phyloP scores from a whole-genome alignment of 2,888 invertebrate genomes.

The Eilema caniola region DNA sequence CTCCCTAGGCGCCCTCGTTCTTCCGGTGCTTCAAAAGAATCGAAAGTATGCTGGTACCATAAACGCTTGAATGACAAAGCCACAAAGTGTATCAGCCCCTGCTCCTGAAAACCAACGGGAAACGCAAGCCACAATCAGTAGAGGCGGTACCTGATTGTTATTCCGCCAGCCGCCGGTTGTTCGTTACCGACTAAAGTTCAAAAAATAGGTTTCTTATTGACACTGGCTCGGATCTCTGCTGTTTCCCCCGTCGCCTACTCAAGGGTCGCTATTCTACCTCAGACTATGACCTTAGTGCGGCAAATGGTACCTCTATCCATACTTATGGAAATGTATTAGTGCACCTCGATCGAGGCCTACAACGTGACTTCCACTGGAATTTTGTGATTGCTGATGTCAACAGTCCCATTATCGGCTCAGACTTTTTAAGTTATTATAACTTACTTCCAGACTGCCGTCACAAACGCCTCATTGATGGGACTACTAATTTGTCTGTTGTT shows the following conservation, averaged over 20 bases:
- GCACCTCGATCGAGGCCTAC: neutral
- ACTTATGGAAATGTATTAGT: neutral
- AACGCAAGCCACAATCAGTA: neutral
- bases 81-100: neutral
- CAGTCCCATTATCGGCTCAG: neutral
- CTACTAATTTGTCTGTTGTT: neutral
- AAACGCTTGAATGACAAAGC: neutral
- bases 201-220: neutral
- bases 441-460: neutral
- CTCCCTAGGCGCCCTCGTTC: neutral
- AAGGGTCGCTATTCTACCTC: accelerated
- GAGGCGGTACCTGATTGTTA: neutral
- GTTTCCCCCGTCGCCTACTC: neutral
- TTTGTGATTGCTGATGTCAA: neutral
- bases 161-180: neutral
- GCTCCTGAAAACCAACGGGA: neutral
- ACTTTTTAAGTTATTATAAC: neutral
- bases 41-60: neutral
- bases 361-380: neutral
- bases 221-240: neutral
- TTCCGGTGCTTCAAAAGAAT: too few species aligned
- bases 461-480: neutral
- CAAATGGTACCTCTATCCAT: neutral
- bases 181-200: neutral
- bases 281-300: neutral